Evolutionary conservation across 2,113 vertebrate species (phyloP).

Genomic region (Emydocephalus ijimae): DNA sequence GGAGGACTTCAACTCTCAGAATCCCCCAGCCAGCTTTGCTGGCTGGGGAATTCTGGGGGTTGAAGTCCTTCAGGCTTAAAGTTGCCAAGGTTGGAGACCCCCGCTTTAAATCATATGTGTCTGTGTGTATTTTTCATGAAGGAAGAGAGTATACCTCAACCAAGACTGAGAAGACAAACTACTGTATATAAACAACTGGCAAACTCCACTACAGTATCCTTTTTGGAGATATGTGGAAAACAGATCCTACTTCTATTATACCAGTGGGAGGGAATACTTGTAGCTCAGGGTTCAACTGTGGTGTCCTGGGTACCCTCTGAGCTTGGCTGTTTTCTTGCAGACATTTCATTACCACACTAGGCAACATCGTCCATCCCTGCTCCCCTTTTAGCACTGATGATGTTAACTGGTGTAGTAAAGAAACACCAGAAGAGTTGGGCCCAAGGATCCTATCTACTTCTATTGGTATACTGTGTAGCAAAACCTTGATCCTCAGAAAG

Average conservation of each 20-base stretch:
- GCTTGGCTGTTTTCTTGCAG: not conserved
- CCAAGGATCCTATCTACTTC: not conserved
- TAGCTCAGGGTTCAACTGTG: not conserved
- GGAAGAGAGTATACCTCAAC: not conserved
- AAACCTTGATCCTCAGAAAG: not conserved
- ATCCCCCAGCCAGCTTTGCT: too few relatives aligned
- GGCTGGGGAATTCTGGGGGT: too few relatives aligned
- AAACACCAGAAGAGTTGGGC: not conserved
- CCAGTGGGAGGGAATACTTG: not conserved
- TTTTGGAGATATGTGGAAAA: not conserved
- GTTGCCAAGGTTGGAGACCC: too few relatives aligned
- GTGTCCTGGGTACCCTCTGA: not conserved
- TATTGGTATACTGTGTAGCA: not conserved
- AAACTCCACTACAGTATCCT: not conserved
- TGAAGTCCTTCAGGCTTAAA: too few relatives aligned
- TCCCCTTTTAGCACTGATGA: not conserved
- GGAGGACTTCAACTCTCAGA: too few relatives aligned
- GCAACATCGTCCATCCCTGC: not conserved
- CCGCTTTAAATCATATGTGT: not conserved
- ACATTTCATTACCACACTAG: not conserved
- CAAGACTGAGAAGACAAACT: not conserved
- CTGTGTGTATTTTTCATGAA: not conserved
- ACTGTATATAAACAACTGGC: not conserved
- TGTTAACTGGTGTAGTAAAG: not conserved
- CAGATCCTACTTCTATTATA: not conserved